Evolutionary conservation across 2,113 vertebrate species (phyloP), one percentile per base, ranked within the genome.

Genomic region (Tupaia tana): DNA sequence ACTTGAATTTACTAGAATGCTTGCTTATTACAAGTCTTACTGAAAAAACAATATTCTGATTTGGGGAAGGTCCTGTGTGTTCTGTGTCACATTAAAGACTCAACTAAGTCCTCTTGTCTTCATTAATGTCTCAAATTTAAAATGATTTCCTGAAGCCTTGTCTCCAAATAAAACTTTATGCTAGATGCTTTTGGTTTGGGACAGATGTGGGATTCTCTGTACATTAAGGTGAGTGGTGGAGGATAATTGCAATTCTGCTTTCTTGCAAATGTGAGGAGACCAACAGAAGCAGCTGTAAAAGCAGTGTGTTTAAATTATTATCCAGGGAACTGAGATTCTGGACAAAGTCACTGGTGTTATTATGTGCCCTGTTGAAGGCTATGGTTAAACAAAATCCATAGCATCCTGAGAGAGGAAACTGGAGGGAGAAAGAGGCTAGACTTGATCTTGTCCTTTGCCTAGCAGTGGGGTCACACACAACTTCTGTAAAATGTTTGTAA

Each of bases 151-250:
- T 89, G 78, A 94, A 86, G 61, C 27, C 58, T 6, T 92, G 78
- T 86, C 77, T 93, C 56, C 78, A 93, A 89, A 78, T 97, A 97
- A 95, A 94, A 91, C 73, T 93, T 92, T 96, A 83, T 94, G 81
- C 43, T 96, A 95, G 82, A 59, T 95, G 8, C 59, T 78, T 96
- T 97, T 96, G 97, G 64, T 95, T 95, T 95, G 90, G 90, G 81
- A 70, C 93, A 94, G 2, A 93, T 95, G 85, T 97, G 93, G 69
- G 31, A 95, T 96, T 92, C 79, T 83, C 66, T 92, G 13, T 96
- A 66, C 85, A 84, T 94, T 94, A 95, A 97, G 96, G 97, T 97
- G 97, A 97, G 96, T 97, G 67, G 80, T 90, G 18, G 80, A 94
- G 81, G n/a, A 71, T 95, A 82, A 94, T 95, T 83, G 9, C 22